These are phyloP conservation scores for Trichosurus vulpecula DNA, from an alignment of 2,797 vertebrate species.

Conservation along the genomic window DNA sequence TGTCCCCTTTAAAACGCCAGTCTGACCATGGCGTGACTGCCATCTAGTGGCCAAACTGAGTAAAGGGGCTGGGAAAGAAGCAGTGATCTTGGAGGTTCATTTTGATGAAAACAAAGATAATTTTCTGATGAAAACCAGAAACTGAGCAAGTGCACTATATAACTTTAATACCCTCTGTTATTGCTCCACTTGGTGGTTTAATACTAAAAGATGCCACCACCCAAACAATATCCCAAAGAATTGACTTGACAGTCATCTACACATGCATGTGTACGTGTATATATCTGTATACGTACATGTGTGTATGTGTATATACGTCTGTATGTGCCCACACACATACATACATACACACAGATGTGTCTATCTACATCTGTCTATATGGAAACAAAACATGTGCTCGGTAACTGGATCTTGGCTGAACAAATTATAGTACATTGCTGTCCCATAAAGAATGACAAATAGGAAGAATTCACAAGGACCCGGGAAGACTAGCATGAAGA, in stretches of 20 bases:
- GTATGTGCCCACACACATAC: too few relatives aligned
- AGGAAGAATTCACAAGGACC: not conserved
- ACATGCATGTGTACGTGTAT: too few relatives aligned
- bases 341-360: not conserved
- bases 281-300: too few relatives aligned
- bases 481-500: not conserved
- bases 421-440: not conserved
- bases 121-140: not conserved
- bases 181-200: not conserved
- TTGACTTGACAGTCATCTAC: too few relatives aligned
- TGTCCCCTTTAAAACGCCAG: not conserved
- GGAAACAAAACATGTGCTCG: not conserved
- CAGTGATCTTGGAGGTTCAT: not conserved
- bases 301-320: too few relatives aligned
- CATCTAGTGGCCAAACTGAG: not conserved
- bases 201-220: not conserved
- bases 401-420: not conserved
- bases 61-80: not conserved
- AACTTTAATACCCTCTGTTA: not conserved
- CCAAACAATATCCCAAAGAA: not conserved
- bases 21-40: not conserved
- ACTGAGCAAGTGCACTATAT: not conserved
- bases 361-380: not conserved
- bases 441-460: not conserved
- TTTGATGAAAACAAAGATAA: not conserved